A percentile compares a stretch with the other conserved stretches of the same genome.
phyloP scores from a whole-genome alignment of 1,140 invertebrate species.

The Ostrea denselamellosa region DNA sequence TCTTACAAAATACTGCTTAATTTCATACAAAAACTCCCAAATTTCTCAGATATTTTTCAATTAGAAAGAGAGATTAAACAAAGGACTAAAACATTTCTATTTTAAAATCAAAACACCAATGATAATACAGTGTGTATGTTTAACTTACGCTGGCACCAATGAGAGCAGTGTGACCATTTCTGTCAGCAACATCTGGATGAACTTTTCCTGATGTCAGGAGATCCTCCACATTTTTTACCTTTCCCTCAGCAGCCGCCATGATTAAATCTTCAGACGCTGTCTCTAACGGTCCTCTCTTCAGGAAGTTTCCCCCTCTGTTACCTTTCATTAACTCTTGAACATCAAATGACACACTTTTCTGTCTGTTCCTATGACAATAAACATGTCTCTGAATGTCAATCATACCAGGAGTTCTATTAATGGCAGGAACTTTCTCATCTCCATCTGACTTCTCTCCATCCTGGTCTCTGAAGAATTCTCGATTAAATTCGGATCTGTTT shows the following conservation, averaged over 20 bases:
- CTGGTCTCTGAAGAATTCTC: slow-evolving; percentile 69
- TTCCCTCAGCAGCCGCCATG: slow-evolving; percentile 66
- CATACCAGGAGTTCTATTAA: slow-evolving; percentile 74
- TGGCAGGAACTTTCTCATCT: slow-evolving; percentile 60
- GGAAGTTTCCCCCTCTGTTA: slow-evolving; percentile 66
- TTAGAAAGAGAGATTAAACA: neutral
- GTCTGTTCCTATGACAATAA: slow-evolving; percentile 61
- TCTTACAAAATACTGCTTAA: neutral
- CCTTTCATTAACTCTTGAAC: slow-evolving; percentile 70
- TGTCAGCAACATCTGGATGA: slow-evolving; percentile 75
- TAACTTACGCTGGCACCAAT: slow-evolving; percentile 73
- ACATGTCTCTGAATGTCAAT: slow-evolving; percentile 75
- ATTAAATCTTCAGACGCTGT: slow-evolving; percentile 71
- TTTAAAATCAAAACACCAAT: too few species aligned
- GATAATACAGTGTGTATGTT: too few species aligned
- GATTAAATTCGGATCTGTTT: slow-evolving; percentile 71
- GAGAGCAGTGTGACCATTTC: slow-evolving; percentile 72
- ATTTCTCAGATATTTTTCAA: neutral
- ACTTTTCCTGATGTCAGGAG: slow-evolving; percentile 71
- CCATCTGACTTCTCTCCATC: slow-evolving; percentile 51
- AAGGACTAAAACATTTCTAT: too few species aligned
- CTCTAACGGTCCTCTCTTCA: slow-evolving; percentile 71
- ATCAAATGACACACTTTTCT: slow-evolving; percentile 64
- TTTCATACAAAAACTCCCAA: neutral
- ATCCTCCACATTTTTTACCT: slow-evolving; percentile 67